A percentile compares a stretch with the other conserved stretches of the same genome.
Evolutionary conservation across 2,113 vertebrate genomes (phyloP).

Genomic region (Ahaetulla prasina): DNA sequence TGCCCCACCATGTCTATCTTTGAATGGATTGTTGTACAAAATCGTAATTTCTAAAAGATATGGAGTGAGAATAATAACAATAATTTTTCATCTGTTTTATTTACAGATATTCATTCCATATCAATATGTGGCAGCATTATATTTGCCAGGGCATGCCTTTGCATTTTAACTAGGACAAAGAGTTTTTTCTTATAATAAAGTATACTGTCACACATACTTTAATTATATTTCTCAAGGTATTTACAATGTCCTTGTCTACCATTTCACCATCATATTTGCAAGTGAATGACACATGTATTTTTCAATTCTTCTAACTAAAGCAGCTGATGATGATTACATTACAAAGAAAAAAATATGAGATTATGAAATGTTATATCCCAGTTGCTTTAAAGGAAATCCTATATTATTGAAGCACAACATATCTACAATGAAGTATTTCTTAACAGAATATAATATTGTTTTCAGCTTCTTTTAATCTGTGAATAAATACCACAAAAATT

Average conservation of each 20-base stretch:
- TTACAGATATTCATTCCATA: constrained; percentile 51
- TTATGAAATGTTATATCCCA: not conserved
- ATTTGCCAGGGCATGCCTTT: constrained; percentile 40
- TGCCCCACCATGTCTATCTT: not conserved
- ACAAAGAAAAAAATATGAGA: not conserved
- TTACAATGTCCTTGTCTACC: not conserved
- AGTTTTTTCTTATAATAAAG: constrained; percentile 17
- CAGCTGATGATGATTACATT: constrained; percentile 46
- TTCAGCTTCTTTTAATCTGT: not conserved
- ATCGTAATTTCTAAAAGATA: constrained; percentile 23
- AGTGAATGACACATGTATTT: constrained; percentile 11
- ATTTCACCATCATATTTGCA: constrained; percentile 32
- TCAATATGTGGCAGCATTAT: constrained; percentile 31
- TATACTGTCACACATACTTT: constrained; percentile 34
- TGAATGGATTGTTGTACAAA: not conserved
- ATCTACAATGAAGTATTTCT: constrained; percentile 22
- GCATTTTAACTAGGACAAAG: constrained; percentile 38
- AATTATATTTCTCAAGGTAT: constrained; percentile 29
- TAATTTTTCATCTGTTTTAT: constrained; percentile 62
- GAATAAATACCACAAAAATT: not conserved
- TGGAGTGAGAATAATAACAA: constrained; percentile 44
- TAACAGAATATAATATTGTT: not conserved
- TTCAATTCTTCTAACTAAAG: constrained; percentile 32
- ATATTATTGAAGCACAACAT: not conserved
- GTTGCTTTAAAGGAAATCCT: not conserved